phyloP scores from a whole-genome alignment of 2,888 invertebrate species.

The Hemicrepidius hirtus region DNA sequence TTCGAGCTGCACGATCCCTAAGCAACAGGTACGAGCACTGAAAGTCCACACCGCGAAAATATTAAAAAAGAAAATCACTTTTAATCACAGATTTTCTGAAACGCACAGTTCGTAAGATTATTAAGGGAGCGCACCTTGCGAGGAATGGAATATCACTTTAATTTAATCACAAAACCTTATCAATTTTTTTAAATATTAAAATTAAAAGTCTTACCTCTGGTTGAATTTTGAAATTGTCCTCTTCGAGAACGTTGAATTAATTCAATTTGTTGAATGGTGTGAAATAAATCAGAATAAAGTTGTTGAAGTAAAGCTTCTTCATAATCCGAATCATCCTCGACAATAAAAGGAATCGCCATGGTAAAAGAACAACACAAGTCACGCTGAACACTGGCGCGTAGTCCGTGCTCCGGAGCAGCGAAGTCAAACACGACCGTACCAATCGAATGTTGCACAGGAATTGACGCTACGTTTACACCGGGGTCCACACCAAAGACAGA shows the following conservation, averaged over 20 bases:
- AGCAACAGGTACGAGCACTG: conserved; percentile 66
- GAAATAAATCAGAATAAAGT: conserved; percentile 58
- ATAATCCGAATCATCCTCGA: conserved; percentile 66
- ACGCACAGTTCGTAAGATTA: background rate
- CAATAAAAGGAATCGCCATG: conserved; percentile 70
- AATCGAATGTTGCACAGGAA: conserved; percentile 58
- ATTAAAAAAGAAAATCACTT: background rate
- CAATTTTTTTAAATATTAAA: conserved; percentile 5
- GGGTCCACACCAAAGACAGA: conserved; percentile 42
- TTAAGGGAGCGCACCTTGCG: background rate
- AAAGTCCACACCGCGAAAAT: conserved; percentile 45
- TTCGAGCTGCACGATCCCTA: conserved; percentile 58
- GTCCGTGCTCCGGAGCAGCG: conserved; percentile 37
- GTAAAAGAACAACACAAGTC: conserved; percentile 48
- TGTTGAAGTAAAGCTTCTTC: conserved; percentile 62
- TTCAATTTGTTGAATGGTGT: conserved; percentile 59
- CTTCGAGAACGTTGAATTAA: conserved; percentile 50
- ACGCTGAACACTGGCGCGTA: conserved; percentile 41
- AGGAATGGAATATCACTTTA: background rate
- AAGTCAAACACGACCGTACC: conserved; percentile 60
- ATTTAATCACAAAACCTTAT: background rate
- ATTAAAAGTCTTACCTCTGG: conserved; percentile 54
- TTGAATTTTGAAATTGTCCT: conserved; percentile 13
- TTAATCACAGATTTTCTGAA: background rate
- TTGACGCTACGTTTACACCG: conserved; percentile 57